Evolutionary conservation across 2,888 invertebrate species (phyloP).

Genomic region (Caenorhabditis sinica): DNA sequence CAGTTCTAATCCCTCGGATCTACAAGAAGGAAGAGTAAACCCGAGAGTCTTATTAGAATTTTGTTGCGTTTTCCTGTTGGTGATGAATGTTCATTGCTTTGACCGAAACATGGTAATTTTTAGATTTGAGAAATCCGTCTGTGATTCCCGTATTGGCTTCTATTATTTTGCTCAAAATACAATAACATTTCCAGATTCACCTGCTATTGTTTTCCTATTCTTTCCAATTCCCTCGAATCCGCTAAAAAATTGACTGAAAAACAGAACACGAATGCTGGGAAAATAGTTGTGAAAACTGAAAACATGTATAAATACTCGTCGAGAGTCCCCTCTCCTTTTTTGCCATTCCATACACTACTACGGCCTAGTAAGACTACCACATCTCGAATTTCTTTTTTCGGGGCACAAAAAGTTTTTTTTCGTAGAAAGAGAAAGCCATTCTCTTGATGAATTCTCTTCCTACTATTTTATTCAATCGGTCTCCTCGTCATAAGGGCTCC

Average conservation of each 20-base stretch:
- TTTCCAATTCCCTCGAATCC: neutral
- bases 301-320: slow-evolving; percentile 34
- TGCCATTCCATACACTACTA: slow-evolving; percentile 15
- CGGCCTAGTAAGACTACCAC: slow-evolving; percentile 17
- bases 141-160: too few relatives aligned
- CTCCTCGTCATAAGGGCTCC: slow-evolving; percentile 31
- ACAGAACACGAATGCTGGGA: slow-evolving; percentile 4
- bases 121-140: neutral
- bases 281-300: slow-evolving; percentile 33
- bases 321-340: slow-evolving; percentile 21
- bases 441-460: slow-evolving; percentile 54
- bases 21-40: neutral
- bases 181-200: slow-evolving; percentile 12
- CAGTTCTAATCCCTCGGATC: slow-evolving; percentile 20
- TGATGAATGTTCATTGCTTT: neutral
- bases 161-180: neutral
- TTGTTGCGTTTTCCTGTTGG: neutral
- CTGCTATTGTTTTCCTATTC: slow-evolving; percentile 25
- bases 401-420: slow-evolving; percentile 25
- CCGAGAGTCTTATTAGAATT: neutral
- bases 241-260: slow-evolving; percentile 3
- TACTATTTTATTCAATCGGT: slow-evolving; percentile 23
- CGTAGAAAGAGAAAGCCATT: slow-evolving; percentile 18
- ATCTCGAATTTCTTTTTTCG: slow-evolving; percentile 51
- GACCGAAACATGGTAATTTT: neutral